These are phyloP conservation scores for Leiothrix lutea DNA, from an alignment of 2,113 vertebrate genomes.

Conservation along the genomic window DNA sequence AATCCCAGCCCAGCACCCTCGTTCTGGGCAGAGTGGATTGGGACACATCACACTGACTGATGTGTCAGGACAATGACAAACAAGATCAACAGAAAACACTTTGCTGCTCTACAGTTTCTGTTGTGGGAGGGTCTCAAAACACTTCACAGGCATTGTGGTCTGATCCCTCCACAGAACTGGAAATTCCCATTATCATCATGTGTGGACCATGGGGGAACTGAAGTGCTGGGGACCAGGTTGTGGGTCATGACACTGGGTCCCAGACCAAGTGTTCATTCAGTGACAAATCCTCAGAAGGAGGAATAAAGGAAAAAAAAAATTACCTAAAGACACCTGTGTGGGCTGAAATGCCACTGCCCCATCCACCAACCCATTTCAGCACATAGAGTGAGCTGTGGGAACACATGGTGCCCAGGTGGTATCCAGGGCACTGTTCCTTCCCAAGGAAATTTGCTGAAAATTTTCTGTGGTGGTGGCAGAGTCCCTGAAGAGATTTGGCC, in stretches of 20 bases:
- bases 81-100: background rate
- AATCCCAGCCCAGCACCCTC: background rate
- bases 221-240: background rate
- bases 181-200: background rate
- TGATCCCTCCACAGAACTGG: background rate
- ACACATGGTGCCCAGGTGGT: background rate
- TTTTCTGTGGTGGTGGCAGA: background rate
- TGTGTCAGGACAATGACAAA: background rate
- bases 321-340: background rate
- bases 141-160: background rate
- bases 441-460: background rate
- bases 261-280: background rate
- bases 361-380: background rate
- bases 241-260: background rate
- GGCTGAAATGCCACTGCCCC: background rate
- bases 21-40: background rate
- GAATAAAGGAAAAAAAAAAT: background rate
- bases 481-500: background rate
- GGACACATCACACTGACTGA: background rate
- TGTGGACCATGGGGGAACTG: background rate
- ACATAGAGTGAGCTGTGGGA: background rate
- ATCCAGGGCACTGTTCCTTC: background rate
- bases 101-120: background rate
- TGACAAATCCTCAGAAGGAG: background rate
- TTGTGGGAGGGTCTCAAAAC: background rate